A percentile compares a stretch with the other conserved stretches of the same genome.
phyloP scores from a whole-genome alignment of 2,113 vertebrate genomes.

The Sitta europaea region DNA sequence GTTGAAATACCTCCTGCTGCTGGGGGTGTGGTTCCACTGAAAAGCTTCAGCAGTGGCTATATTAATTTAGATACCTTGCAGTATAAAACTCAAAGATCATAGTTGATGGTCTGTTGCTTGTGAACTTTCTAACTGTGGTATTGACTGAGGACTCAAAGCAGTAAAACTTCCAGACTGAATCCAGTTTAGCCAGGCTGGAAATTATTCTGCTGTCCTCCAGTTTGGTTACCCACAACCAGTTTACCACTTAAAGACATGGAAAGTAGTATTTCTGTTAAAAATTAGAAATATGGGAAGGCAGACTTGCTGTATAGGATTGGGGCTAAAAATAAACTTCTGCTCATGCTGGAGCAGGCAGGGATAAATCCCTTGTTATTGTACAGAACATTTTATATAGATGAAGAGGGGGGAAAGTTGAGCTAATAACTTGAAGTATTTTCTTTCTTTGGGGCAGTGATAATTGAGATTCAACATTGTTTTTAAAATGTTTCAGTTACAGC shows the following conservation, averaged over 20 bases:
- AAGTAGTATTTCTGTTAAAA: not conserved
- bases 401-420: rapidly evolving
- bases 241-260: not conserved
- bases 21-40: not conserved
- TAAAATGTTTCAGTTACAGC: not conserved
- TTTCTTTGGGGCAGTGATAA: not conserved
- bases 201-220: not conserved
- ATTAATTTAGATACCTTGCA: not conserved
- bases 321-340: not conserved
- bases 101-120: not conserved
- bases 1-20: not conserved
- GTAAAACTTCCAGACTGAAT: not conserved
- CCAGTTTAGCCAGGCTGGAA: not conserved
- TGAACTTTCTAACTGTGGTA: not conserved
- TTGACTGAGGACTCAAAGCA: not conserved
- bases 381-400: not conserved
- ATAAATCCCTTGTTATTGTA: not conserved
- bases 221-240: not conserved
- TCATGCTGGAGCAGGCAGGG: not conserved
- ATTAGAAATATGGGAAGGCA: not conserved
- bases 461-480: not conserved
- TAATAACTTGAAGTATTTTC: not conserved
- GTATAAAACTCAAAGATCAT: not conserved
- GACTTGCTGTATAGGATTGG: not conserved
- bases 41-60: not conserved